Percentiles rank a stretch among this genome's conserved stretches.
Evolutionary conservation across 2,888 invertebrate species (phyloP).

Genomic region (Sesamia inferens): DNA sequence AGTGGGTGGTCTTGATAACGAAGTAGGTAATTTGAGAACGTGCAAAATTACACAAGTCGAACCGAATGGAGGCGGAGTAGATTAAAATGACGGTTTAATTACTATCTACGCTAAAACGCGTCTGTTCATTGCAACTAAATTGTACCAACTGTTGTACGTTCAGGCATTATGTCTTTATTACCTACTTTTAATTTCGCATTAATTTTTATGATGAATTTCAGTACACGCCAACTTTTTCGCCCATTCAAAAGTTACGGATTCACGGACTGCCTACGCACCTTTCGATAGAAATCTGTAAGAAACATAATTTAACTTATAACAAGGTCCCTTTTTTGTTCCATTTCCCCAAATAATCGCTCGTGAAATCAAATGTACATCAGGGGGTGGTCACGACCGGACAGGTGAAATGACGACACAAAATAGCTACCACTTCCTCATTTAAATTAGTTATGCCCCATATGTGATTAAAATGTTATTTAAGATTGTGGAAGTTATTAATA

Average conservation of each 20-base stretch:
- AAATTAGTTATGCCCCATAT: constrained; percentile 60
- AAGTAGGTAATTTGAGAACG: constrained; percentile 44
- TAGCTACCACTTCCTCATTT: constrained; percentile 60
- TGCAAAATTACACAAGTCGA: constrained; percentile 35
- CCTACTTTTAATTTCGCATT: constrained; percentile 4
- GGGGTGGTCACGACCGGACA: constrained; percentile 58
- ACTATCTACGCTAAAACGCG: not conserved
- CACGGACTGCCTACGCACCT: constrained; percentile 29
- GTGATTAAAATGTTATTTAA: constrained; percentile 60
- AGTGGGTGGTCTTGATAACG: constrained; percentile 50
- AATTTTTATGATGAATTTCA: not conserved
- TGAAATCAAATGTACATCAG: constrained; percentile 73
- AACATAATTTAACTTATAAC: constrained; percentile 52
- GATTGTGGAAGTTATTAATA: constrained; percentile 57
- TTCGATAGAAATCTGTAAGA: constrained; percentile 50
- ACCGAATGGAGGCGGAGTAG: constrained; percentile 3
- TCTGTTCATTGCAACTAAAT: constrained; percentile 20
- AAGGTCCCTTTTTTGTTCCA: constrained; percentile 62
- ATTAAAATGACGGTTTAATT: constrained; percentile 33
- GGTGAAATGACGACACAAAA: constrained; percentile 65
- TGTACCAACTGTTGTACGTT: not conserved
- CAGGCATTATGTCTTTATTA: not conserved
- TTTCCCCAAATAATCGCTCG: constrained; percentile 74
- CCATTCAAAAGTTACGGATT: constrained; percentile 33
- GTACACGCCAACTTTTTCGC: not conserved